Conservation (phyloP, 1,140 invertebrate species). For the Micrasema longulum region DNA sequence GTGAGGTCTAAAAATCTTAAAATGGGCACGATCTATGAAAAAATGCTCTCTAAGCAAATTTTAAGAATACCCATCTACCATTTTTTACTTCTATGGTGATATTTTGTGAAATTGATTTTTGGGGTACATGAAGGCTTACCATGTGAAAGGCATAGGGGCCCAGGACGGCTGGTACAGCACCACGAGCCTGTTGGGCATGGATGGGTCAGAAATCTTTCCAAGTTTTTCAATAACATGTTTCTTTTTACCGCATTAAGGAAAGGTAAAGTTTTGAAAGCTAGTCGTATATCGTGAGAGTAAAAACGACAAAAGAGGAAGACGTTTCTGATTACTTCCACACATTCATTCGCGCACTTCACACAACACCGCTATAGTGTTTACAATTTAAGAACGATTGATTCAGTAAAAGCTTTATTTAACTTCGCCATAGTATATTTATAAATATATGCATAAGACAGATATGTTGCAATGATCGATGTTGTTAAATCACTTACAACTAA, state of each 20-base stretch:
- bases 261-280: slow-evolving; percentile 23
- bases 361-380: slow-evolving; percentile 13
- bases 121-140: slow-evolving; percentile 55
- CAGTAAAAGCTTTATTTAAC: slow-evolving; percentile 52
- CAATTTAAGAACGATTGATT: slow-evolving; percentile 46
- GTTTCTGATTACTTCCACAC: background rate
- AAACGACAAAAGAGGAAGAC: background rate
- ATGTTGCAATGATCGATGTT: slow-evolving; percentile 53
- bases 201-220: slow-evolving; percentile 45
- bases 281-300: background rate
- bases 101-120: slow-evolving; percentile 32
- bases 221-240: slow-evolving; percentile 11
- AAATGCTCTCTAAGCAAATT: no score
- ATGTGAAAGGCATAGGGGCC: slow-evolving; percentile 56
- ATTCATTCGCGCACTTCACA: background rate
- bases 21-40: no score
- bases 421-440: slow-evolving; percentile 46
- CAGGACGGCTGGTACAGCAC: slow-evolving; percentile 44
- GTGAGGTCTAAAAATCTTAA: no score
- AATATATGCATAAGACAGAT: slow-evolving; percentile 52
- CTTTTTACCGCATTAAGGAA: slow-evolving; percentile 14
- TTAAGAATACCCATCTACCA: no score
- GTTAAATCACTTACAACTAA: slow-evolving; percentile 49
- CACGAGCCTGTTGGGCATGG: slow-evolving; percentile 49
- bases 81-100: no score